Evolutionary conservation across 2,113 vertebrate species (phyloP), one percentile per base, ranked within the genome.

Genomic region (Paedocypris sp.): DNA sequence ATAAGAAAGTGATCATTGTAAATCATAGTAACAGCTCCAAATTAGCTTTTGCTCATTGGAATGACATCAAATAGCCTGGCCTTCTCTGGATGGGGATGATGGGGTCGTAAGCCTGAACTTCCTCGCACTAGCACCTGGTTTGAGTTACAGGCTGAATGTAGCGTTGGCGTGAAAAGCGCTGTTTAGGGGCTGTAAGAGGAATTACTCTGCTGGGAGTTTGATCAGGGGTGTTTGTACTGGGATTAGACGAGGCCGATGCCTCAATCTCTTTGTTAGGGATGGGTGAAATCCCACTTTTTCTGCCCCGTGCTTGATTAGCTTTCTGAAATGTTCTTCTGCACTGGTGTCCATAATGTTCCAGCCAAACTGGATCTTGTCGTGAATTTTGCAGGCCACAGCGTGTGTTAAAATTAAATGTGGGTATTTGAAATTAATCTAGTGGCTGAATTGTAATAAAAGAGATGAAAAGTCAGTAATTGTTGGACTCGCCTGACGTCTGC

Each of bases 1-100:
- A 78, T 73, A 65, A 76, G 76, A 77, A 78, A 78, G 65, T 67
- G 66, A 77, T 82, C 64, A 68, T 26, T 72, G 48, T 75, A 75
- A 81, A 74, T 82, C 73, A 79, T 64, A 23, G 58, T 75, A 74
- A 61, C 69, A 53, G 74, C 67, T 75, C 67, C 69, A 50, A 75
- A 77, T 78, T 77, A 68, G 72, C 48, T 70, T 65, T 69, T 47
- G 53, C 66, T 69, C 39, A 64, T 48, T 79, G 75, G 79, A 76
- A 66, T 68, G 49, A 77, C 73, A 75, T 84, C 74, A 79, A 72
- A 73, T 80, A 76, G 71, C 41, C 49, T 66, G 36, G 13, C 38
- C 53, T 12, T 54, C 62, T 62, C 68, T 60, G 50, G 62, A 53
- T 48, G 68, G 54, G 57, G 66, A 57, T 73, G 70, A 67, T 41